These are phyloP conservation scores for Cenopis cana DNA, from an alignment of 2,888 invertebrate genomes.

Conservation along the genomic window DNA sequence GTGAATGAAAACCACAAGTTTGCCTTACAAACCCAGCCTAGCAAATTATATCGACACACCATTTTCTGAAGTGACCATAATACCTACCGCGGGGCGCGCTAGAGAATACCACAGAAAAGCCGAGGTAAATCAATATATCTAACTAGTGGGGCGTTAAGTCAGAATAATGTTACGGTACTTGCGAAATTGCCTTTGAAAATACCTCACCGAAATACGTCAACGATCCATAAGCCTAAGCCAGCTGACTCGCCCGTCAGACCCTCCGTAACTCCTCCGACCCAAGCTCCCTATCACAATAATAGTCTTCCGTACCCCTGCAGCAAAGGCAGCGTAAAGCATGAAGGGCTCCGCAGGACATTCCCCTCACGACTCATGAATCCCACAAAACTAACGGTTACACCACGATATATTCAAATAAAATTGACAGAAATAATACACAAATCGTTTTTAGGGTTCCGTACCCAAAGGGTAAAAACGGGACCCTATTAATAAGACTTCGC, in stretches of 20 bases:
- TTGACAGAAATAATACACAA: neutral
- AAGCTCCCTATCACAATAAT: constrained; percentile 31
- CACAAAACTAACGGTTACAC: neutral
- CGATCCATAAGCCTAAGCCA: constrained; percentile 14
- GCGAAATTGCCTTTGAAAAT: neutral
- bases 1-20: too few species aligned
- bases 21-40: too few species aligned
- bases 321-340: constrained; percentile 23
- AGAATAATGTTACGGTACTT: neutral
- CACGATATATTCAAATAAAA: neutral
- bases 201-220: constrained; percentile 7
- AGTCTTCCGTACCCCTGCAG: constrained; percentile 25
- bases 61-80: too few species aligned
- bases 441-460: too few species aligned
- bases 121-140: neutral
- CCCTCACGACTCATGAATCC: neutral
- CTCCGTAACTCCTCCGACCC: constrained; percentile 21
- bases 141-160: neutral
- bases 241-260: constrained; percentile 37
- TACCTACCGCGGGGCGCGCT: neutral
- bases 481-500: too few species aligned
- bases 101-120: neutral
- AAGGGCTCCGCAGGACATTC: constrained; percentile 17
- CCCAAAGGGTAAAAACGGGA: too few species aligned
- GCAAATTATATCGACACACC: too few species aligned